Conservation (phyloP, 2,797 vertebrate genomes). For the Sebastiscus tertius region DNA sequence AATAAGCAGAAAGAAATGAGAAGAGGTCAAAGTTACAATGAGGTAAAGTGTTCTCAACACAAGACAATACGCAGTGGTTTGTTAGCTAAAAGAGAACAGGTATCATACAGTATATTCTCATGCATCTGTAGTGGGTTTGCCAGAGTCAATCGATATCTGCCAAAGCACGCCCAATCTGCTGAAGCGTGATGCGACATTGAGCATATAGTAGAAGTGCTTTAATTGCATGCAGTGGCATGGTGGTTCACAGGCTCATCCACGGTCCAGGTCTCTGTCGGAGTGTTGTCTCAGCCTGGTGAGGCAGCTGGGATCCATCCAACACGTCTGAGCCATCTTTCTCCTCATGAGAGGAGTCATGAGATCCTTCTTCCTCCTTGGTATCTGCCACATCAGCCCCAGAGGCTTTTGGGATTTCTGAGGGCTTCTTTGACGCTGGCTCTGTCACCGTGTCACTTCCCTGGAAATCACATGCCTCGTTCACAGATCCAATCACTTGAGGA, state of each 20-base stretch:
- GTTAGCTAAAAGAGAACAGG: constrained; percentile 26
- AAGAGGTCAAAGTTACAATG: constrained; percentile 15
- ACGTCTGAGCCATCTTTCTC: constrained; percentile 17
- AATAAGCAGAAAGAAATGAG: not conserved
- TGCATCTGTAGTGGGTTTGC: constrained; percentile 15
- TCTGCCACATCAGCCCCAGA: constrained; percentile 17
- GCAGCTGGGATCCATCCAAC: constrained; percentile 19
- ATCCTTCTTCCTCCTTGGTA: constrained; percentile 43
- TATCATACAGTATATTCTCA: not conserved
- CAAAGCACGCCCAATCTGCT: constrained; percentile 1
- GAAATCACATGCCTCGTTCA: constrained; percentile 42
- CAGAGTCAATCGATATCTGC: not conserved
- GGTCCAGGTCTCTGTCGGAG: constrained; percentile 81
- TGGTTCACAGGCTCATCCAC: constrained; percentile 78
- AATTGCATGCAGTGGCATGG: not conserved
- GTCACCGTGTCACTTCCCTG: constrained; percentile 36
- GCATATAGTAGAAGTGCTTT: constrained; percentile 1
- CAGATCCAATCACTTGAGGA: constrained; percentile 63
- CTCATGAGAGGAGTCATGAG: constrained; percentile 40
- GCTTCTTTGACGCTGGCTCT: constrained; percentile 35
- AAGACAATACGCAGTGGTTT: constrained; percentile 16
- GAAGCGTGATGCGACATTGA: not conserved
- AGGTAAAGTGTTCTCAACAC: constrained; percentile 33
- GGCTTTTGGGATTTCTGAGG: constrained; percentile 43
- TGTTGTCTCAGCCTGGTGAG: constrained; percentile 45